Evolutionary conservation across 2,113 vertebrate genomes (phyloP).

Genomic region (Calidris pugnax): DNA sequence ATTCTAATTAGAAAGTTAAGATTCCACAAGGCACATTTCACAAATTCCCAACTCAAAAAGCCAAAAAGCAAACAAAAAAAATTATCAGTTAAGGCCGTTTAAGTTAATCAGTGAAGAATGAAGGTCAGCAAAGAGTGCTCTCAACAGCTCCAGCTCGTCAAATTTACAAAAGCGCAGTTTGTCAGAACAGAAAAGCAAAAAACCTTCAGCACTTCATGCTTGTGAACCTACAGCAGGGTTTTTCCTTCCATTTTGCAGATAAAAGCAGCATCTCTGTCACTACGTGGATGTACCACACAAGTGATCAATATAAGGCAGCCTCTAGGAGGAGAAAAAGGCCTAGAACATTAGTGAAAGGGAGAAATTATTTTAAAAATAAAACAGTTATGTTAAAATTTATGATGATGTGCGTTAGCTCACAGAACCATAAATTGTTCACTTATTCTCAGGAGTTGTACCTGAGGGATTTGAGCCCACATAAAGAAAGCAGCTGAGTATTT

Average conservation of each 20-base stretch:
- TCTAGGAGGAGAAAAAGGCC: background rate
- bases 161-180: background rate
- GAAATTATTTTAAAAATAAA: background rate
- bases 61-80: background rate
- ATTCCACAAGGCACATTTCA: background rate
- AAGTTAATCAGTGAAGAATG: background rate
- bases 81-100: background rate
- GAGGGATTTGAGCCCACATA: background rate
- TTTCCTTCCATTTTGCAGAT: background rate
- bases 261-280: background rate
- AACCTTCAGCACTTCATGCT: background rate
- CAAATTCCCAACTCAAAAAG: background rate
- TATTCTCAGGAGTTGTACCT: background rate
- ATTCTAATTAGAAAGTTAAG: background rate
- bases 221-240: background rate
- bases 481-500: background rate
- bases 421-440: background rate
- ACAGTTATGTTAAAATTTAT: background rate
- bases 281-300: fast-evolving
- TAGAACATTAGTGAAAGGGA: background rate
- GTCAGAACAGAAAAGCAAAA: background rate
- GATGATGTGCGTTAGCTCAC: background rate
- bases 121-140: background rate
- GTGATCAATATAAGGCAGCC: background rate
- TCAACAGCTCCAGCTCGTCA: background rate